These are phyloP conservation scores for Acrobasis consociella DNA, from an alignment of 2,888 invertebrate genomes.

Conservation along the genomic window DNA sequence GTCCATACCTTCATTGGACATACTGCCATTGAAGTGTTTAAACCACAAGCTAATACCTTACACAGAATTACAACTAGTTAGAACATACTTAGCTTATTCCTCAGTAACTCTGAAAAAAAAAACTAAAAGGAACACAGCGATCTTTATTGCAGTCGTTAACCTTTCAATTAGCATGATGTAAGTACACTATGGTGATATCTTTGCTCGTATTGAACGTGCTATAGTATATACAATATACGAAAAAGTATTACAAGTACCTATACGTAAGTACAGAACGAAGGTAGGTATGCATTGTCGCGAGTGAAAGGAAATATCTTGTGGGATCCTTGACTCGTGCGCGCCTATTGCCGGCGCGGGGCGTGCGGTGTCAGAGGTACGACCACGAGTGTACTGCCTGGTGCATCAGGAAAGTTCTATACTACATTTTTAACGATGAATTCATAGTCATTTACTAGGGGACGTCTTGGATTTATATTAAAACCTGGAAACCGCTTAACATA, in stretches of 20 bases:
- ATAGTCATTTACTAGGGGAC: too few relatives aligned
- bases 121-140: not conserved
- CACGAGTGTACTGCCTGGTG: constrained; percentile 17
- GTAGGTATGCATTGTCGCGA: constrained; percentile 70
- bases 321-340: constrained; percentile 79
- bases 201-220: not conserved
- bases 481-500: too few relatives aligned
- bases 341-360: constrained; percentile 53
- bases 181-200: not conserved
- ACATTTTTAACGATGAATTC: too few relatives aligned
- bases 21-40: too few relatives aligned
- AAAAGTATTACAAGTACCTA: constrained; percentile 31
- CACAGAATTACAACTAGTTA: too few relatives aligned
- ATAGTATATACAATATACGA: not conserved
- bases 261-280: constrained; percentile 37
- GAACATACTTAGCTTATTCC: too few relatives aligned
- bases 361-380: constrained; percentile 31
- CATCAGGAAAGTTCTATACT: constrained; percentile 28
- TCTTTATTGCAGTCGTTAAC: not conserved
- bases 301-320: constrained; percentile 81
- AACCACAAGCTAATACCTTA: too few relatives aligned
- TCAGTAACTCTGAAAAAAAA: too few relatives aligned
- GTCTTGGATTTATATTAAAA: too few relatives aligned
- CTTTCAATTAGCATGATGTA: constrained; percentile 4
- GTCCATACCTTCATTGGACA: too few relatives aligned